Conservation (phyloP, 2,888 invertebrate species). For the Elaeidobius kamerunicus region DNA sequence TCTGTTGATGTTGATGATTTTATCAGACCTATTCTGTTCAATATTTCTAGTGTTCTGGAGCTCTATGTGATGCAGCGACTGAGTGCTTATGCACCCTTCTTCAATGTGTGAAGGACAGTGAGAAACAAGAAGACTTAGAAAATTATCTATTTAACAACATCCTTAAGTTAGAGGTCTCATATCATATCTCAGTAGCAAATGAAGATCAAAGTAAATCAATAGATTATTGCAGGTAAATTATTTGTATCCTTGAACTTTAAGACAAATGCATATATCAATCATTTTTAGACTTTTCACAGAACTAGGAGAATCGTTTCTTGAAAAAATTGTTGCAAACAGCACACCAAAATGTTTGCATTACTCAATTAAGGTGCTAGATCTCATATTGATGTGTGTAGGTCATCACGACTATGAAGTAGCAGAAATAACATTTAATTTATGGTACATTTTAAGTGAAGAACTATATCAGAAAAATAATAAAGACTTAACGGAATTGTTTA, state of each 20-base stretch:
- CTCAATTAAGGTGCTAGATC: slow-evolving; percentile 79
- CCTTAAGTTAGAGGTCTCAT: slow-evolving; percentile 75
- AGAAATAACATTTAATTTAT: slow-evolving; percentile 91
- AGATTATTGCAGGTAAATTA: slow-evolving; percentile 74
- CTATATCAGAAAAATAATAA: slow-evolving; percentile 85
- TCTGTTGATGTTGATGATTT: too few relatives aligned
- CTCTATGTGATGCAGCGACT: slow-evolving; percentile 83
- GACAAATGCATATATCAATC: too few relatives aligned
- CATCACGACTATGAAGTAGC: slow-evolving; percentile 93
- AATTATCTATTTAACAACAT: slow-evolving; percentile 79
- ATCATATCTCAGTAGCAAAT: slow-evolving; percentile 86
- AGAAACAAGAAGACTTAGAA: slow-evolving; percentile 71
- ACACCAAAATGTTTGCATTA: slow-evolving; percentile 63
- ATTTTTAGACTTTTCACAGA: slow-evolving; percentile 81
- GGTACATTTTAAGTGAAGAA: slow-evolving; percentile 94
- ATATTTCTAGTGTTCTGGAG: slow-evolving; percentile 36
- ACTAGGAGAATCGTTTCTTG: slow-evolving; percentile 85
- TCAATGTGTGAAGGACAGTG: slow-evolving; percentile 76
- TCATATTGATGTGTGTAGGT: slow-evolving; percentile 87
- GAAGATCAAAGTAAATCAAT: slow-evolving; percentile 93
- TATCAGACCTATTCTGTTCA: slow-evolving; percentile 3
- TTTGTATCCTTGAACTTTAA: background rate
- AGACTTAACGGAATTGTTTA: slow-evolving; percentile 76
- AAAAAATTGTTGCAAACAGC: slow-evolving; percentile 69
- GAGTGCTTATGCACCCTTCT: slow-evolving; percentile 87